phyloP scores from a whole-genome alignment of 2,113 vertebrate genomes.

The Paraplagusia blochii region DNA sequence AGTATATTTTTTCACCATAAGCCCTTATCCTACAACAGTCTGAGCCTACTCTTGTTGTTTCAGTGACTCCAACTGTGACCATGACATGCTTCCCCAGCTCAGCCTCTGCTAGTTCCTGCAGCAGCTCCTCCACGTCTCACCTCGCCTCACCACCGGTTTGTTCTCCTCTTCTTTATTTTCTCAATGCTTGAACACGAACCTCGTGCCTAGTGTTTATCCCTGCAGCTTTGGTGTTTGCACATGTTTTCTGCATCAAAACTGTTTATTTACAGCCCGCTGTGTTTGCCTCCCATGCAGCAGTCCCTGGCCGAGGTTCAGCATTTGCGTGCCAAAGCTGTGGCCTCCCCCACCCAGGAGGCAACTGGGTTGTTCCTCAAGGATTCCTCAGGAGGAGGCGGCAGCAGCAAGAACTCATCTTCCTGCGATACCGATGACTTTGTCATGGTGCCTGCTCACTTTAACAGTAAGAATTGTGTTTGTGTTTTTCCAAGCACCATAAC shows the following conservation, averaged over 20 bases:
- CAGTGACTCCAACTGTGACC: slow-evolving; percentile 85
- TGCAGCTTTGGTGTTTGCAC: slow-evolving; percentile 1
- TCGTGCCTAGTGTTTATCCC: not conserved
- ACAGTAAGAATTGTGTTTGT: slow-evolving; percentile 76
- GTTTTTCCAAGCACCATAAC: no score
- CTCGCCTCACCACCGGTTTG: slow-evolving; percentile 93
- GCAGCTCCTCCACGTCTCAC: slow-evolving; percentile 96
- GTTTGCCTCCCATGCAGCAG: slow-evolving; percentile 70
- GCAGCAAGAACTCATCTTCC: slow-evolving; percentile 93
- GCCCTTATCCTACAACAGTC: no score
- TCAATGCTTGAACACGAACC: not conserved
- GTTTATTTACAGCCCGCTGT: slow-evolving; percentile 5
- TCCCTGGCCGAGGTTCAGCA: slow-evolving; percentile 90
- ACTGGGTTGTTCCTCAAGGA: slow-evolving; percentile 86
- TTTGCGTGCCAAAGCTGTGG: slow-evolving; percentile 82
- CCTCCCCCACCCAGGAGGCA: slow-evolving; percentile 84
- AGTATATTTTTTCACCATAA: no score
- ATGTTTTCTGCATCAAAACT: slow-evolving; percentile 5
- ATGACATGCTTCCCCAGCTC: slow-evolving; percentile 93
- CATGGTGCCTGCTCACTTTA: slow-evolving; percentile 92
- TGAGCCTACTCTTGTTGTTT: slow-evolving; percentile 32
- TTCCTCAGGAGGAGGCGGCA: slow-evolving; percentile 81
- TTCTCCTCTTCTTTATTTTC: not conserved
- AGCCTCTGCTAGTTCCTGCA: slow-evolving; percentile 92
- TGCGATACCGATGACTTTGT: slow-evolving; percentile 97